Evolutionary conservation across 2,797 vertebrate genomes (phyloP).

Genomic region (Melanotaenia maccullochi): DNA sequence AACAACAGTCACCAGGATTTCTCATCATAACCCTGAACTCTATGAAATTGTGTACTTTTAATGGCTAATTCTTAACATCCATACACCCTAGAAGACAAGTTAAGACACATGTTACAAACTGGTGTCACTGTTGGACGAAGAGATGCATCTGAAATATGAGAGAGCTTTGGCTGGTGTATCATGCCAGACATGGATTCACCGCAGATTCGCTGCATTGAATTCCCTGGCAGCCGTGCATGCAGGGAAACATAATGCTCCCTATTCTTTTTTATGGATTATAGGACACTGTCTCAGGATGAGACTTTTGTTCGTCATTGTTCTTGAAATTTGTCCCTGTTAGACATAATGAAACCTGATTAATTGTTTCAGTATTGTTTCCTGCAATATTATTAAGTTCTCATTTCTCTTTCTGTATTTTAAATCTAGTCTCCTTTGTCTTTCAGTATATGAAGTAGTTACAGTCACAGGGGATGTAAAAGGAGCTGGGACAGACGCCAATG

Average conservation of each 20-base stretch:
- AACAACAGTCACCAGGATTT: not conserved
- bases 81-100: constrained; percentile 2
- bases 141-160: constrained; percentile 52
- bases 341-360: not conserved
- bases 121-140: not conserved
- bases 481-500: constrained; percentile 94
- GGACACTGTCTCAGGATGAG: constrained; percentile 37
- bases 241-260: constrained; percentile 73
- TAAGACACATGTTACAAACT: constrained; percentile 4
- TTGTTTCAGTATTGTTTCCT: constrained; percentile 7
- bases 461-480: constrained; percentile 94
- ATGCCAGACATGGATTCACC: constrained; percentile 67
- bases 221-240: constrained; percentile 68
- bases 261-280: constrained; percentile 62
- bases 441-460: constrained; percentile 95
- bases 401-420: not conserved
- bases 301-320: constrained; percentile 24
- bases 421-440: constrained; percentile 26
- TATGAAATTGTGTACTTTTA: not conserved
- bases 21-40: not conserved
- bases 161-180: constrained; percentile 46
- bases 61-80: not conserved
- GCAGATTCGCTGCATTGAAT: constrained; percentile 75
- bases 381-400: not conserved
- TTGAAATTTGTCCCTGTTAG: not conserved